Conservation (phyloP, 2,113 vertebrate species). For the Scolopax mira region DNA sequence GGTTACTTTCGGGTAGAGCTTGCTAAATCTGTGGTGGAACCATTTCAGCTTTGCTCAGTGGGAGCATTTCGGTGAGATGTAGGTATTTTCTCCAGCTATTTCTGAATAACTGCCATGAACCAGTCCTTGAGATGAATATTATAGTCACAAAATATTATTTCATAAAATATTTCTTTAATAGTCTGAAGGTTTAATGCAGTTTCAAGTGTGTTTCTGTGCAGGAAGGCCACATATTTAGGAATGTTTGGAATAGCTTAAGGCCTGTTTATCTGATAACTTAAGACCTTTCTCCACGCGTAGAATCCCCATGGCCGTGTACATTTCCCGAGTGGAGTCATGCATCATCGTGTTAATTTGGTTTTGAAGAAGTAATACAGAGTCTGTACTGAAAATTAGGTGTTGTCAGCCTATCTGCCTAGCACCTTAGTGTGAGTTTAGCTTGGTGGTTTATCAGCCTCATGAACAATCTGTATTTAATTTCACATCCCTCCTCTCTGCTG, state of each 20-base stretch:
- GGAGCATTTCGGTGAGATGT: neutral
- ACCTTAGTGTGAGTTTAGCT: neutral
- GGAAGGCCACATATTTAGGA: neutral
- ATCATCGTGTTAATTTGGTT: neutral
- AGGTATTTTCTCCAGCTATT: neutral
- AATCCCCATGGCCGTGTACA: fast-evolving
- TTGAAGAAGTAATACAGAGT: neutral
- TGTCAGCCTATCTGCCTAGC: neutral
- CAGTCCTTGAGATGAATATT: neutral
- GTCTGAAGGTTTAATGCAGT: neutral
- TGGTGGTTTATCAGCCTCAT: neutral
- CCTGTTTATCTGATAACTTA: neutral
- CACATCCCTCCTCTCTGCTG: neutral
- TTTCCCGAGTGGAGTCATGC: neutral
- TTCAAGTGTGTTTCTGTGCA: neutral
- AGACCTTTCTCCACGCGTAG: neutral
- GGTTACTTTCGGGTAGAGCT: neutral
- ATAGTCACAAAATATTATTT: neutral
- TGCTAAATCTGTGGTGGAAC: neutral
- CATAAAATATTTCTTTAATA: neutral
- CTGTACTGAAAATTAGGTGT: neutral
- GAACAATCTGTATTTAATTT: neutral
- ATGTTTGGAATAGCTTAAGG: neutral
- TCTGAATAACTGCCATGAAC: neutral
- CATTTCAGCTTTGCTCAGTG: neutral